phyloP scores from a whole-genome alignment of 2,797 vertebrate species.

The Apogon talboti region DNA sequence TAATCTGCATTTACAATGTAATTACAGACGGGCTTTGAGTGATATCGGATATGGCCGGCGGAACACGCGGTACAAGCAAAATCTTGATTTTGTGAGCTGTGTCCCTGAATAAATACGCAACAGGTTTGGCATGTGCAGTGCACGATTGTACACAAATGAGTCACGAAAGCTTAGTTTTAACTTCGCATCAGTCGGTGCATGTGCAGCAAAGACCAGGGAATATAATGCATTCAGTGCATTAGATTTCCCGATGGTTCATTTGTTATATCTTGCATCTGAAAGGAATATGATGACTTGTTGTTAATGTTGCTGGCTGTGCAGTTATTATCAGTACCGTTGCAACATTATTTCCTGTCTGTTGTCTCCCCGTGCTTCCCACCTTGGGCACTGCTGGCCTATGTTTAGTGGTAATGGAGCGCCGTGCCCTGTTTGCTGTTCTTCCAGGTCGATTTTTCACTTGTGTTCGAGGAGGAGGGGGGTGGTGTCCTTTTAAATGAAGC shows the following conservation, averaged over 20 bases:
- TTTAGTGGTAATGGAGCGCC: constrained; percentile 55
- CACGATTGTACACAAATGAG: constrained; percentile 17
- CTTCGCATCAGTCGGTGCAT: neutral
- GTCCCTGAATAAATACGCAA: constrained; percentile 61
- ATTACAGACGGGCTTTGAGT: constrained; percentile 79
- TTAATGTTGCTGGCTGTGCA: neutral
- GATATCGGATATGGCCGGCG: constrained; percentile 75
- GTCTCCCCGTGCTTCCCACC: constrained; percentile 17
- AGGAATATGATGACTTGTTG: neutral
- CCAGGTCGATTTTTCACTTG: constrained; percentile 76
- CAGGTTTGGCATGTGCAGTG: constrained; percentile 18
- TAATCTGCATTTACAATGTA: constrained; percentile 85
- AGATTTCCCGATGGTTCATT: neutral
- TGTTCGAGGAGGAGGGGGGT: constrained; percentile 43
- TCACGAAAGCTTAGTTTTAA: neutral
- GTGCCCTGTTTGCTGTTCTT: constrained; percentile 66
- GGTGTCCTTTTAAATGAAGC: constrained; percentile 82
- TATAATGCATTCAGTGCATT: neutral
- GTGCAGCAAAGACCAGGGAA: neutral
- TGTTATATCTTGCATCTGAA: neutral
- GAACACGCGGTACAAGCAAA: constrained; percentile 63
- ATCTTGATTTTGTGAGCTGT: constrained; percentile 72
- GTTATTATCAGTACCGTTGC: neutral
- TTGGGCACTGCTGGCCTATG: constrained; percentile 47
- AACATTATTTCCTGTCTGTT: constrained; percentile 1